A percentile compares a stretch with the other conserved stretches of the same genome.
phyloP scores from a whole-genome alignment of 2,113 vertebrate genomes.

The Parus major region DNA sequence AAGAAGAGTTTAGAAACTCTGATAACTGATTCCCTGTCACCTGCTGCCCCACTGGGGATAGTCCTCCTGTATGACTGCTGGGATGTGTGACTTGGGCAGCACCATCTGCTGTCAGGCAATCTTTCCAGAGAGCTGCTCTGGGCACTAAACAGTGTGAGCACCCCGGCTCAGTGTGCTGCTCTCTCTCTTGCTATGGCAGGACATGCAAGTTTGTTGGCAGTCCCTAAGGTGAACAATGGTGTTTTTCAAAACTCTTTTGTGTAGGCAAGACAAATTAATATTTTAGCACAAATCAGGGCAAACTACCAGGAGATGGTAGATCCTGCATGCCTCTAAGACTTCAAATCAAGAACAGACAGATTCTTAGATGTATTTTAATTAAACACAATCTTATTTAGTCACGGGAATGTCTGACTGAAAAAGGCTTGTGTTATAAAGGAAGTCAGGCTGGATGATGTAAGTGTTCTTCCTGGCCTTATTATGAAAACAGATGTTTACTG shows the following conservation, averaged over 20 bases:
- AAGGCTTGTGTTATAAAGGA: not conserved
- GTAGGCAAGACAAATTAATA: not conserved
- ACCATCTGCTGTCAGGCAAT: not conserved
- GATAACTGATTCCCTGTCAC: not conserved
- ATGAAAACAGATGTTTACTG: slow-evolving; percentile 27
- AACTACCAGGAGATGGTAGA: not conserved
- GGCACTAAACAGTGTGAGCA: not conserved
- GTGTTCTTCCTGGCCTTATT: slow-evolving; percentile 36
- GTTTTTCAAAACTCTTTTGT: not conserved
- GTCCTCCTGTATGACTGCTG: not conserved
- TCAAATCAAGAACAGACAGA: not conserved
- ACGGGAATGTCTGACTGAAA: not conserved
- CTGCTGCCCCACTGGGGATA: not conserved
- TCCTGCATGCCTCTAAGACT: not conserved
- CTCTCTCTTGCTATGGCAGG: not conserved
- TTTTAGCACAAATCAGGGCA: not conserved
- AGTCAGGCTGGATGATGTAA: slow-evolving; percentile 30
- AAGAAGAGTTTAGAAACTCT: not conserved
- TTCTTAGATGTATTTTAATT: slow-evolving; percentile 5
- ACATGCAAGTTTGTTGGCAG: not conserved
- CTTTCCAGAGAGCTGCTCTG: not conserved
- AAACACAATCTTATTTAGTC: not conserved
- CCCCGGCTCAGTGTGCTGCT: not conserved
- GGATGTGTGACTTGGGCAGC: not conserved
- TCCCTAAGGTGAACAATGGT: not conserved